phyloP scores from a whole-genome alignment of 2,113 vertebrate species.

The Pachycephala philippinensis region DNA sequence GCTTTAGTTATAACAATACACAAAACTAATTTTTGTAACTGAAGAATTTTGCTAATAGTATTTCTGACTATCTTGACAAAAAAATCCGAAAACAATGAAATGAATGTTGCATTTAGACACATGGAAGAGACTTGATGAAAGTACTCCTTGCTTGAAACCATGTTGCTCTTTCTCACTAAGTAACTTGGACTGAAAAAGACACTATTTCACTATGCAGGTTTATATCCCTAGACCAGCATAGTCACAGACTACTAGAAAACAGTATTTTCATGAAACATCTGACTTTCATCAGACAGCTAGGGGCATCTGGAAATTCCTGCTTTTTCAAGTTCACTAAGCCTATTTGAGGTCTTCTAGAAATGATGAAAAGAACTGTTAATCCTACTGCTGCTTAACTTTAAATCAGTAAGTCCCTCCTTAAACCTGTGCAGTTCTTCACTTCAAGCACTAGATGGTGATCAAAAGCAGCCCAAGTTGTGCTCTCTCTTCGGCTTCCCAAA shows the following conservation, averaged over 20 bases:
- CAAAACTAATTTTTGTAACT: background rate
- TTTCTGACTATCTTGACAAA: background rate
- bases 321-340: background rate
- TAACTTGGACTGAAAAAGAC: background rate
- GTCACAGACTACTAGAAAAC: background rate
- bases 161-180: background rate
- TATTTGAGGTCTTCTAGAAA: background rate
- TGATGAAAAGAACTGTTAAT: background rate
- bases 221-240: background rate
- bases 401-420: background rate
- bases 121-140: background rate
- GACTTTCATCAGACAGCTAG: background rate
- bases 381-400: background rate
- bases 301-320: background rate
- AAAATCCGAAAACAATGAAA: background rate
- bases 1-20: background rate
- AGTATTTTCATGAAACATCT: background rate
- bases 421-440: conserved; percentile 27
- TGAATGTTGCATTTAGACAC: background rate
- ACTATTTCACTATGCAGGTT: background rate
- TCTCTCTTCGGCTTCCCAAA: background rate
- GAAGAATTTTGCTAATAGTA: background rate
- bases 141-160: background rate
- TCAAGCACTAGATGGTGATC: conserved; percentile 72
- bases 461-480: conserved; percentile 24